Evolutionary conservation across 53 echinoderm and acorn worm species (phyloP).

Genomic region (Patiria pectinifera): DNA sequence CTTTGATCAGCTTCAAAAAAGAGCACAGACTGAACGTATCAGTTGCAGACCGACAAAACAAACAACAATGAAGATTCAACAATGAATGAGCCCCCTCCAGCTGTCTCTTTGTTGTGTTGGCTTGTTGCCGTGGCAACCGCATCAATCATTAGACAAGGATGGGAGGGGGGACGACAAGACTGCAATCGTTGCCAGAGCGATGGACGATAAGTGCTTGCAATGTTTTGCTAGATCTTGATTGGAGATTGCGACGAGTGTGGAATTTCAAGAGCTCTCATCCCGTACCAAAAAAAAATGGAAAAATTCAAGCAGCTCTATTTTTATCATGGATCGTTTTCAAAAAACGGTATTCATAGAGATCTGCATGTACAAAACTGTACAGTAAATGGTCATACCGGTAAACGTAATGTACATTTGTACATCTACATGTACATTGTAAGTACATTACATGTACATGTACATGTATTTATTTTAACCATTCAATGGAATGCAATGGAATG

Average conservation of each 20-base stretch:
- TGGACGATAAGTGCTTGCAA: neutral
- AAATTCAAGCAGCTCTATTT: neutral
- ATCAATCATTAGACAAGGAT: conserved; percentile 6
- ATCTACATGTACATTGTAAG: too few relatives aligned
- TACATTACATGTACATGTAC: too few relatives aligned
- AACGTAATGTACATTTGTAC: too few relatives aligned
- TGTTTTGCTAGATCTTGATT: neutral
- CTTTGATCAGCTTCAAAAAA: neutral
- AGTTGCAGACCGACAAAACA: too few relatives aligned
- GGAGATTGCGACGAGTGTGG: neutral
- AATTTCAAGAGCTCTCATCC: neutral
- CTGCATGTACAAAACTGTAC: neutral
- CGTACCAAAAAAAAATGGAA: neutral
- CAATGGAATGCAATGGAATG: too few relatives aligned
- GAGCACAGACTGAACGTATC: neutral
- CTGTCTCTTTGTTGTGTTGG: neutral
- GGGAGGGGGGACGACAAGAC: neutral
- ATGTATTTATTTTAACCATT: too few relatives aligned
- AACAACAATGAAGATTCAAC: too few relatives aligned
- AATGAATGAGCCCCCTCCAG: too few relatives aligned
- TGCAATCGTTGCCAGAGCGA: neutral
- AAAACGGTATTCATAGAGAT: neutral
- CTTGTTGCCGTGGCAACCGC: conserved; percentile 17
- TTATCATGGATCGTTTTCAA: neutral
- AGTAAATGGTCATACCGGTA: too few relatives aligned